Evolutionary conservation across 2,888 invertebrate species (phyloP), one percentile per base, ranked within the genome.

Genomic region (Prenolepis imparis): DNA sequence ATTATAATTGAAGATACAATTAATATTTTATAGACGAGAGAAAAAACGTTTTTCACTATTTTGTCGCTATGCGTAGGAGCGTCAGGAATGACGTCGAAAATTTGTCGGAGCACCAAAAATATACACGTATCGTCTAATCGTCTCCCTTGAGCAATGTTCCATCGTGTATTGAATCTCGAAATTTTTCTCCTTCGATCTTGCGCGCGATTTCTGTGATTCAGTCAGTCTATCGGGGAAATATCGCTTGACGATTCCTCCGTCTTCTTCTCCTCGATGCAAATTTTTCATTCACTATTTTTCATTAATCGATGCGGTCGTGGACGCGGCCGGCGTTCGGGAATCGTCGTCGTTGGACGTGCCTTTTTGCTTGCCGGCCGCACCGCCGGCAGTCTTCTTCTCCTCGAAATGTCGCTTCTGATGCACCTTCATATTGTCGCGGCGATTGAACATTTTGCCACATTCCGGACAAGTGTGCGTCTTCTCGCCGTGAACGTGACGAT

Each of bases 351-450:
- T 83, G 55, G 70, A 78, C 52, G 83, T 64, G 66, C 64, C 87
- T 39, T 89, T 91, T 61, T 87, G 86, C 63, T 90, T 92, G 63
- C 11, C 64, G 18, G 44, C 9, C 3, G 2, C 12, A 67, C n/a
- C n/a, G n/a, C n/a, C n/a, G n/a, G 68, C 86, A 84, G 84, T 84
- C 85, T 89, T 89, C 74, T 86, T 88, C 15, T 83, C 83, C 44
- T 90, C 90, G 32, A 94, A 93, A 85, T 94, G 94, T 83, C 94
- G 91, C 87, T 93, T 94, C 67, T 93, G 90, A 67, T 95, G 95
- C 48, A 94, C 94, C 81, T 95, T 95, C 95, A 95, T 95, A 48
- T 95, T 95, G 52, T 95, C 95, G n/a, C 94, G 91, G 11, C 95
- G 90, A 83, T 95, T 95, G 70, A 95, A 95, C 84, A 93, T 93